These are phyloP conservation scores for Thinocorus orbignyianus DNA, from an alignment of 2,113 vertebrate species.

Conservation along the genomic window DNA sequence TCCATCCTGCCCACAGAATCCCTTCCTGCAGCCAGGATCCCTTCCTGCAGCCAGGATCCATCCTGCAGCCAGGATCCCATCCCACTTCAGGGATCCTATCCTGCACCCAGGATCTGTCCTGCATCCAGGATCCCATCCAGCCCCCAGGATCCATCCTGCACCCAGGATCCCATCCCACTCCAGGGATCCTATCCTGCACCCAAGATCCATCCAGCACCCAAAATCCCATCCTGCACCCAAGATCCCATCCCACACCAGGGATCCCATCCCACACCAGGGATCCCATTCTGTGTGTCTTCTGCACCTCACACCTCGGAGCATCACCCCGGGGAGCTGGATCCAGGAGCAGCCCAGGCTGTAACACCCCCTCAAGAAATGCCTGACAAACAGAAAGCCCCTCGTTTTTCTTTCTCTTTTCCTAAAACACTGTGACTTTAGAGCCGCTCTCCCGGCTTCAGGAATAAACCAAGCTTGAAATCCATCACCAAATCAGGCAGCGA, in stretches of 20 bases:
- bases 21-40: neutral
- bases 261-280: neutral
- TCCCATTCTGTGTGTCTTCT: neutral
- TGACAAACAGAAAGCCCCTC: neutral
- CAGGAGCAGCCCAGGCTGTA: neutral
- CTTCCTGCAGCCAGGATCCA: neutral
- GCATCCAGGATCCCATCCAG: neutral
- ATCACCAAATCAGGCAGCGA: neutral
- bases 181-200: too few species aligned
- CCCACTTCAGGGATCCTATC: neutral
- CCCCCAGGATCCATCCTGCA: neutral
- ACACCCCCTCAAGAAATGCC: neutral
- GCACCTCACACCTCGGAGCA: neutral
- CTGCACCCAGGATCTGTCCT: neutral
- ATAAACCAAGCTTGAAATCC: neutral
- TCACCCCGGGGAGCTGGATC: fast-evolving
- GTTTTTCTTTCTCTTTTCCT: neutral
- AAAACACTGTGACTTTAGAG: neutral
- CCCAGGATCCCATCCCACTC: neutral
- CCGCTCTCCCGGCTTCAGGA: neutral
- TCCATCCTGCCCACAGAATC: too few species aligned
- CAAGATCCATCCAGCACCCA: neutral
- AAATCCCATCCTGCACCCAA: neutral
- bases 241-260: neutral
- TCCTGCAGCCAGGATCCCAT: too few species aligned